Conservation (phyloP, 1,140 invertebrate genomes). For the Aphaenogaster floridana region DNA sequence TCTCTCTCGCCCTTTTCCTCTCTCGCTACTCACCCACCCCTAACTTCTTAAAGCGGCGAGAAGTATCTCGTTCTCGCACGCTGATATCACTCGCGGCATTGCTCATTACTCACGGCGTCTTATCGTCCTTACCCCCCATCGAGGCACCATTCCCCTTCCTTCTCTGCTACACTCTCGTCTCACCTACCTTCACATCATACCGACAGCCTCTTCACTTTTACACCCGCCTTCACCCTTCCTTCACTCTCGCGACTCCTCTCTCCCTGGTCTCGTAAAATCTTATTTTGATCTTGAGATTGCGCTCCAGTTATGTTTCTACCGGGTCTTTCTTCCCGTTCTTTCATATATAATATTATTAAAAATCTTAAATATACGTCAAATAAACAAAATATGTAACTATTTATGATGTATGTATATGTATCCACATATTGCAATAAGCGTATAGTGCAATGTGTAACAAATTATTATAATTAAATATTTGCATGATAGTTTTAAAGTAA, state of each 20-base stretch:
- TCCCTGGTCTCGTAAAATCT: conserved; percentile 53
- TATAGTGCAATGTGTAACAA: background rate
- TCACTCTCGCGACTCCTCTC: conserved; percentile 29
- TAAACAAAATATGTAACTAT: conserved; percentile 2
- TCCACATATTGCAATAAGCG: background rate
- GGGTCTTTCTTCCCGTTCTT: conserved; percentile 3
- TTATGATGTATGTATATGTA: background rate
- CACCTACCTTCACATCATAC: conserved; percentile 68
- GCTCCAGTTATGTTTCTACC: conserved; percentile 24
- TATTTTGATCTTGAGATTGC: conserved; percentile 65
- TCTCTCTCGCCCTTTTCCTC: conserved; percentile 16
- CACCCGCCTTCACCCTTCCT: conserved; percentile 50
- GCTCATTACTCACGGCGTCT: conserved; percentile 86
- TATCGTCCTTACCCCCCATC: conserved; percentile 80
- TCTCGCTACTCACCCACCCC: conserved; percentile 28
- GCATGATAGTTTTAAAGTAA: background rate
- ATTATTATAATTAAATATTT: conserved; percentile 2
- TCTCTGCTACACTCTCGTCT: conserved; percentile 66
- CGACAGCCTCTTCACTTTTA: conserved; percentile 63
- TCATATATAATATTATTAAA: conserved; percentile 5
- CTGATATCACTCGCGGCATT: conserved; percentile 86
- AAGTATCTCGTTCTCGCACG: conserved; percentile 83
- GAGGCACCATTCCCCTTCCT: conserved; percentile 59
- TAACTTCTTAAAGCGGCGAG: conserved; percentile 72
- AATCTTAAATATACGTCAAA: background rate